Evolutionary conservation across 2,888 invertebrate genomes (phyloP), one percentile per base, ranked within the genome.

Genomic region (Cheilosia grossa): DNA sequence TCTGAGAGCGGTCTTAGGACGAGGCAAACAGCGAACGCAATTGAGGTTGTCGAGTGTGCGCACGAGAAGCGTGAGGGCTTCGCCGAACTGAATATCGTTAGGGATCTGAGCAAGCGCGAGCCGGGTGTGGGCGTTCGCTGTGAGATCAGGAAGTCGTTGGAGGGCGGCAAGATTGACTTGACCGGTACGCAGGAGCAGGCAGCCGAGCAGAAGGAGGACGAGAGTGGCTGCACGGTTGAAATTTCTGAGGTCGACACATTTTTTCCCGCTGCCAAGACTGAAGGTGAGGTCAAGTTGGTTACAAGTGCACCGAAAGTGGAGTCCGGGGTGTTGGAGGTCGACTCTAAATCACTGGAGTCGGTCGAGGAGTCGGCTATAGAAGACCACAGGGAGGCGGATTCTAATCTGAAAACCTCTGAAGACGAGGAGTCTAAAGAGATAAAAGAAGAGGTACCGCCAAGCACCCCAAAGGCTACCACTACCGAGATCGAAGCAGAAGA

Each of bases 1-100:
- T 91, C 91, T 88, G 91, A 91, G 89, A 89, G 90, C 89, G 91
- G 91, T 88, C 90, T 89, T 64, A 89, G 90, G 87, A 88, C 89
- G 87, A 88, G 89, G 85, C 88, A 89, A 83, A 87, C 87, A 70
- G 88, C 87, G 2, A 88, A 88, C 30, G 88, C 89, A 13, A 89
- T 87, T 27, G 88, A 88, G 61, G 59, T 90, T 63, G 89, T 88
- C 30, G 91, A 91, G 53, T 90, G 91, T 75, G 89, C 90, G 42
- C 89, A 89, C 80, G 89, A 88, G 70, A 89, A 90, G 42, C 87
- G 89, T 42, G 89, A 91, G 30, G 89, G 88, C n/a, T 91, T 89
- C 49, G 78, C 90, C 24, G 88, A 91, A 86, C 24, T 85, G 17
- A 87, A 88, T 21, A 80, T 87, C 40, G 44, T 88, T 0, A 51